A percentile compares a stretch with the other conserved stretches of the same genome.
phyloP scores from a whole-genome alignment of 2,113 vertebrate genomes.

The Zosterops pallidus region DNA sequence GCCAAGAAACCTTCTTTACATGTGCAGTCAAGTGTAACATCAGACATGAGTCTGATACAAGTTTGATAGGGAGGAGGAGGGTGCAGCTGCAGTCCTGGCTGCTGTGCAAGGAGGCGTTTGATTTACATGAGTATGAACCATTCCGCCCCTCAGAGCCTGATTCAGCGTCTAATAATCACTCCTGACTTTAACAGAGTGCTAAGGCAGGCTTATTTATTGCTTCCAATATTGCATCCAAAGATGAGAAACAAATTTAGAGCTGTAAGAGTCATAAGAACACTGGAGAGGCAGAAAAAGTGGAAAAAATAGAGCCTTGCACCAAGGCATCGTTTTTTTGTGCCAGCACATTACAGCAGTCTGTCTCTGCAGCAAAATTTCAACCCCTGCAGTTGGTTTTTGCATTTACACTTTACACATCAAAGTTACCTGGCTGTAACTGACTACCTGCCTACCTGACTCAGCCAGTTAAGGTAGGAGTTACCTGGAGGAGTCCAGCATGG shows the following conservation, averaged over 20 bases:
- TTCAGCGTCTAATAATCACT: neutral
- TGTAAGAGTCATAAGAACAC: neutral
- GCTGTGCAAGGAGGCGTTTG: neutral
- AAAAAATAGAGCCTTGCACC: neutral
- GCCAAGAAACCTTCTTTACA: neutral
- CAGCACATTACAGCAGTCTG: neutral
- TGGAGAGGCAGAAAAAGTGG: neutral
- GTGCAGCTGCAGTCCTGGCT: neutral
- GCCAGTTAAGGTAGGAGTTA: neutral
- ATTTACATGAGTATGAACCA: neutral
- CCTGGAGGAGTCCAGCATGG: fast-evolving
- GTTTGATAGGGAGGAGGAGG: neutral
- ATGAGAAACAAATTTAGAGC: slow-evolving; percentile 29
- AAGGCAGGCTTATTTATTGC: slow-evolving; percentile 14
- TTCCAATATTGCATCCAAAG: neutral
- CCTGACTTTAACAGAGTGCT: neutral
- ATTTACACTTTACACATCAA: neutral
- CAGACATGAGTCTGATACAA: neutral
- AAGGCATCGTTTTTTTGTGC: neutral
- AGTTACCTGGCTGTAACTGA: neutral
- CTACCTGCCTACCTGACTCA: neutral
- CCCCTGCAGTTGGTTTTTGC: neutral
- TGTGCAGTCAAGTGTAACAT: neutral
- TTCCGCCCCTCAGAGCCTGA: neutral
- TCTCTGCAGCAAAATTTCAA: neutral